Conservation (phyloP, 2,888 invertebrate genomes). For the Myopa testacea region DNA sequence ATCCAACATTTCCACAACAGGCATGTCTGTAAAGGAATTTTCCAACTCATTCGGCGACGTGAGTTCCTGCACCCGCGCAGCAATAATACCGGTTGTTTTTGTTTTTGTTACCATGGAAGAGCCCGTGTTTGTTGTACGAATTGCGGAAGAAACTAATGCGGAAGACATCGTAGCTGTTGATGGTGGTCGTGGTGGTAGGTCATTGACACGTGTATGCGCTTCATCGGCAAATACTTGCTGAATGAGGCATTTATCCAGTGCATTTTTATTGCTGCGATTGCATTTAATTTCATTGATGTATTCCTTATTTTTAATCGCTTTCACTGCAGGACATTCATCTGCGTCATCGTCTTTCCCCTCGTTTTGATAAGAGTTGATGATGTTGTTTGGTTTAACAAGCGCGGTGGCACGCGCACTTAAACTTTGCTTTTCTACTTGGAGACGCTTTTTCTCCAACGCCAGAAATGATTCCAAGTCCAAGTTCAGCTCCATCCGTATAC, state of each 20-base stretch:
- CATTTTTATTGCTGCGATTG: conserved; percentile 42
- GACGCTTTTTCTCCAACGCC: conserved; percentile 50
- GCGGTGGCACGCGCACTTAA: conserved; percentile 40
- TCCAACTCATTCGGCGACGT: not conserved
- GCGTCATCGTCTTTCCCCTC: not conserved
- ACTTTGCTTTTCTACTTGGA: conserved; percentile 53
- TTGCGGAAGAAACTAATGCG: conserved; percentile 4
- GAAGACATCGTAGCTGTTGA: conserved; percentile 6
- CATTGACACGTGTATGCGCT: conserved; percentile 22
- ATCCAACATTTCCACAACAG: not conserved
- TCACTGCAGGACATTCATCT: conserved; percentile 51
- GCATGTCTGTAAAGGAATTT: not conserved
- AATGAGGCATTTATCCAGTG: not conserved
- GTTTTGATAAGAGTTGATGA: conserved; percentile 14
- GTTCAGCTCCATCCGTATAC: not conserved
- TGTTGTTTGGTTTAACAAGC: conserved; percentile 17
- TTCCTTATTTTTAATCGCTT: conserved; percentile 46
- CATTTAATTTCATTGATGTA: conserved; percentile 13
- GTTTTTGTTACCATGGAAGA: conserved; percentile 27
- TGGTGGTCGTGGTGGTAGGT: conserved; percentile 32
- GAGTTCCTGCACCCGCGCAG: not conserved
- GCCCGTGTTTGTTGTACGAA: not conserved
- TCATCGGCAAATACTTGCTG: conserved; percentile 7
- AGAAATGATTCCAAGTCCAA: conserved; percentile 59
- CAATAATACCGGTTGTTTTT: not conserved